phyloP scores from a whole-genome alignment of 2,888 invertebrate genomes.

The Caenorhabditis sp. region DNA sequence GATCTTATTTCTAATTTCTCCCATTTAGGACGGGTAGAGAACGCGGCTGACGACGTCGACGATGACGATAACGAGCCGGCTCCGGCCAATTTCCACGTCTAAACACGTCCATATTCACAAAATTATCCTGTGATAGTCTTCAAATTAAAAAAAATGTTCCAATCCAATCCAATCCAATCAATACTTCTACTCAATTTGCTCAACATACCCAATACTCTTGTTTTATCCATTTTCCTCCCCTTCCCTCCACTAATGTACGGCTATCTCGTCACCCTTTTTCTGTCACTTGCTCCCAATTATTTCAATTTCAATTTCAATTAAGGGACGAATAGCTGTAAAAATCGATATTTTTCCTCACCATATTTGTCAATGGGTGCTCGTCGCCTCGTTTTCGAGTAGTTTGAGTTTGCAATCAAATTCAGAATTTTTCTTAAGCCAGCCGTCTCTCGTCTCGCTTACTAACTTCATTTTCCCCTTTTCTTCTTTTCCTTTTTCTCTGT shows the following conservation, averaged over 20 bases:
- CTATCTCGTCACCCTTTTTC: slow-evolving; percentile 28
- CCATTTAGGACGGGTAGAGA: slow-evolving; percentile 34
- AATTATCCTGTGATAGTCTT: slow-evolving; percentile 31
- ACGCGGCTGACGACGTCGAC: slow-evolving; percentile 21
- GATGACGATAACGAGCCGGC: slow-evolving; percentile 50
- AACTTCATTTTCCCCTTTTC: slow-evolving; percentile 8
- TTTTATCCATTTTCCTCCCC: background rate
- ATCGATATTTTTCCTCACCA: slow-evolving; percentile 5
- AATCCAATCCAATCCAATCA: background rate
- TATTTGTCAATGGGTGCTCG: background rate
- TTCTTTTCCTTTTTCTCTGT: too few relatives aligned
- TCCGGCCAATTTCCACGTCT: slow-evolving; percentile 49
- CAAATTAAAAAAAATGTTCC: background rate
- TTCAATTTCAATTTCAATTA: background rate
- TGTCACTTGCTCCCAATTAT: background rate
- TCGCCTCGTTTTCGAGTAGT: too few relatives aligned
- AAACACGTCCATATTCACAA: slow-evolving; percentile 7
- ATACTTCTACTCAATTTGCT: slow-evolving; percentile 3
- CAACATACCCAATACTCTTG: background rate
- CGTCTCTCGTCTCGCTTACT: background rate
- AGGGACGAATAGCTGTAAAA: background rate
- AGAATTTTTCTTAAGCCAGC: too few relatives aligned
- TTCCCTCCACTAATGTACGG: background rate
- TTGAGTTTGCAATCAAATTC: too few relatives aligned
- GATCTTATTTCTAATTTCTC: background rate